These are phyloP conservation scores for Stichodactyla mertensii DNA, from an alignment of 64 coral and sea anemone genomes.

Conservation along the genomic window DNA sequence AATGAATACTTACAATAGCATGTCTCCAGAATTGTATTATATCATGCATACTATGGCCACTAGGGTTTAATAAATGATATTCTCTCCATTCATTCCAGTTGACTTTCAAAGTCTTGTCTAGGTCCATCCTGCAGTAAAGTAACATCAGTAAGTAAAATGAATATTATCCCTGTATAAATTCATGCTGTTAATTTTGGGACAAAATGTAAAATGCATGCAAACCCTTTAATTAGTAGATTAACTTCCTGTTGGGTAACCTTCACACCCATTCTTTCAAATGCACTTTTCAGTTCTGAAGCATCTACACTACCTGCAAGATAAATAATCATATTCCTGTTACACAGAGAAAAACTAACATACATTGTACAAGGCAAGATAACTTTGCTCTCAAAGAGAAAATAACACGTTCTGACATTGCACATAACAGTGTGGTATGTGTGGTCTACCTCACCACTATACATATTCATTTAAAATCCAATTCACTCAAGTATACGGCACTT, in stretches of 20 bases:
- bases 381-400: too few species aligned
- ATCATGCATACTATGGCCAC: constrained; percentile 81
- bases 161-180: too few species aligned
- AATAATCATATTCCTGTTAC: not conserved
- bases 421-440: too few species aligned
- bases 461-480: not conserved
- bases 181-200: not conserved
- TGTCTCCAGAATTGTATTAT: constrained; percentile 87
- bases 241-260: constrained; percentile 85
- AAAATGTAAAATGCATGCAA: not conserved
- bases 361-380: too few species aligned
- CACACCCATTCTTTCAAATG: constrained; percentile 94
- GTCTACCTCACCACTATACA: not conserved
- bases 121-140: constrained; percentile 54
- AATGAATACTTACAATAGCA: constrained; percentile 43
- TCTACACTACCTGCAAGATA: constrained; percentile 62
- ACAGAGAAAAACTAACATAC: too few species aligned
- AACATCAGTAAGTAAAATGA: not conserved
- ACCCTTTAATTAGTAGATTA: constrained; percentile 85
- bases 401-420: too few species aligned
- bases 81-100: constrained; percentile 89
- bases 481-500: not conserved
- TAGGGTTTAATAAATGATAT: constrained; percentile 82
- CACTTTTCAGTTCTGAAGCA: constrained; percentile 70
- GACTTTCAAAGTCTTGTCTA: constrained; percentile 65